A percentile compares a stretch with the other conserved stretches of the same genome.
Conservation (phyloP, 2,797 vertebrate species). For the Potorous gilbertii region DNA sequence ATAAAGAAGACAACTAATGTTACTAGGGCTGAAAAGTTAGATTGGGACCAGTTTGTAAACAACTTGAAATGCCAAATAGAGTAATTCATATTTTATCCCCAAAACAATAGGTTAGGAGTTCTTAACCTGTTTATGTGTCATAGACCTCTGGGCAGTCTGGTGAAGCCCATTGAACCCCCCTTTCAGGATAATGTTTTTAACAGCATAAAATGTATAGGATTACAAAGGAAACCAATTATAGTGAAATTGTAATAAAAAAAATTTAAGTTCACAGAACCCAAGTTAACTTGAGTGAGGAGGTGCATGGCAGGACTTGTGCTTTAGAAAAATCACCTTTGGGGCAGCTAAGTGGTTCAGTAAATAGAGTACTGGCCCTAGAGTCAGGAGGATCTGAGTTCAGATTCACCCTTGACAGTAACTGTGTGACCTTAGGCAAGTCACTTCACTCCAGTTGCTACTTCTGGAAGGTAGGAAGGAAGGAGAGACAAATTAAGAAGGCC, state of each 20-base stretch:
- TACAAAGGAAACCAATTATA: not conserved
- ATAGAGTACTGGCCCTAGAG: too few relatives aligned
- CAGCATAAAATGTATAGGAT: too few relatives aligned
- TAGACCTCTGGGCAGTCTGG: too few relatives aligned
- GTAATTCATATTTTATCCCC: not conserved
- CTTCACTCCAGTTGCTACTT: too few relatives aligned
- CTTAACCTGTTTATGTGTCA: not conserved
- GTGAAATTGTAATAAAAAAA: too few relatives aligned
- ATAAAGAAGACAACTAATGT: not conserved
- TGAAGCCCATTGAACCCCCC: too few relatives aligned
- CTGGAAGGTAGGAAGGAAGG: too few relatives aligned
- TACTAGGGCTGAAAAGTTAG: not conserved
- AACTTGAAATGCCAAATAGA: not conserved
- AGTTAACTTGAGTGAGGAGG: not conserved
- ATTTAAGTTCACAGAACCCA: not conserved
- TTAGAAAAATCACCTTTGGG: not conserved
- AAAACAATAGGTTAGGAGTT: not conserved
- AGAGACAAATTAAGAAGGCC: not conserved
- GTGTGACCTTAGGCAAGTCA: too few relatives aligned
- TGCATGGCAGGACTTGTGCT: not conserved
- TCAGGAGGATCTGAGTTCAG: too few relatives aligned
- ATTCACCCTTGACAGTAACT: too few relatives aligned
- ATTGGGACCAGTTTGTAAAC: not conserved
- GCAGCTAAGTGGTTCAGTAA: too few relatives aligned
- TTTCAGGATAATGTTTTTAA: too few relatives aligned